phyloP scores from a whole-genome alignment of 2,113 vertebrate species.

The Ciconia stormi region DNA sequence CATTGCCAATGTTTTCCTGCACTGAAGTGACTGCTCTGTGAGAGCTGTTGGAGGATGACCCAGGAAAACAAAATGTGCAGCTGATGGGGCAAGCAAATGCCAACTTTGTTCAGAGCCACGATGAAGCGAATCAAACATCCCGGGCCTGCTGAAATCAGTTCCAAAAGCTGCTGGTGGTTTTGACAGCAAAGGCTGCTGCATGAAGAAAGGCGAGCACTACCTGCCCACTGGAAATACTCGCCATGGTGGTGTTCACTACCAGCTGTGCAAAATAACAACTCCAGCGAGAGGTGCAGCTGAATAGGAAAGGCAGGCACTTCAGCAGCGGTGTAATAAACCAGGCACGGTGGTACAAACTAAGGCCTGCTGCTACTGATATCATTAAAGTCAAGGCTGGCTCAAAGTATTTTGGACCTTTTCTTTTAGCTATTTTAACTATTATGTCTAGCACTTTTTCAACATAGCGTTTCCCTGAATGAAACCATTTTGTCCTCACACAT shows the following conservation, averaged over 20 bases:
- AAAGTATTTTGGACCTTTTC: background rate
- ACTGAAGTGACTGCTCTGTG: background rate
- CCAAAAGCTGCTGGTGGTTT: background rate
- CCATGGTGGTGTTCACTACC: fast-evolving
- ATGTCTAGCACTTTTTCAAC: background rate
- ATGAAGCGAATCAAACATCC: background rate
- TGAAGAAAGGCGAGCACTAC: fast-evolving
- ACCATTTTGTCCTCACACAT: background rate
- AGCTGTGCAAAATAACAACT: background rate
- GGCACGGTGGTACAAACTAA: background rate
- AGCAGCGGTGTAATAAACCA: background rate
- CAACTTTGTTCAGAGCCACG: background rate
- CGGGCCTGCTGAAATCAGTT: background rate
- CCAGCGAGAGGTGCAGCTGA: fast-evolving
- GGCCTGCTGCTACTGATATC: background rate
- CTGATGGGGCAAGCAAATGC: background rate
- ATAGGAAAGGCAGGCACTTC: fast-evolving
- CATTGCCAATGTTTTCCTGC: fast-evolving
- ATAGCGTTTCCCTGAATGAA: background rate
- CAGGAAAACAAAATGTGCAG: background rate
- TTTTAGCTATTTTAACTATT: background rate
- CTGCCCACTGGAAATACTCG: fast-evolving
- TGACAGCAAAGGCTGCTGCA: fast-evolving
- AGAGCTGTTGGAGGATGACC: background rate
- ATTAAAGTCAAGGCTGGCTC: background rate